Conservation (phyloP, 2,797 vertebrate species). For the Acropternis orthonyx region DNA sequence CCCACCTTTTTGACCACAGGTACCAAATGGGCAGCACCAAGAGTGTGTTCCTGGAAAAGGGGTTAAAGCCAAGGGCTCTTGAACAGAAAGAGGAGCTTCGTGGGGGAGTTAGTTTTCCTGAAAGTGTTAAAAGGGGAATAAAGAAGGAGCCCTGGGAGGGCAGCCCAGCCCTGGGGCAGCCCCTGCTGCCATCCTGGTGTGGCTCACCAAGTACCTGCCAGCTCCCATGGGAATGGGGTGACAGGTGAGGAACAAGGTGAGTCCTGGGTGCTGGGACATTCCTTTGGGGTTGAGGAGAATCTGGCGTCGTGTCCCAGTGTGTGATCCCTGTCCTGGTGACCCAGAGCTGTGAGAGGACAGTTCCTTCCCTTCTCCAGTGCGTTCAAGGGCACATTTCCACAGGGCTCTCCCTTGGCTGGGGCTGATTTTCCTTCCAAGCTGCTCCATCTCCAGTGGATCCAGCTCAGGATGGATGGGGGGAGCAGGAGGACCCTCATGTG, state of each 20-base stretch:
- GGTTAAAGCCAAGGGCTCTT: not conserved
- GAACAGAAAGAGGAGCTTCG: not conserved
- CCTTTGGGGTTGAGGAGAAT: accelerated
- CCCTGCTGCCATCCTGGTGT: not conserved
- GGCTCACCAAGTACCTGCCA: accelerated
- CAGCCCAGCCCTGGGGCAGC: not conserved
- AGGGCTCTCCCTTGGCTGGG: not conserved
- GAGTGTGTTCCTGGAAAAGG: not conserved
- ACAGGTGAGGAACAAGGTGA: not conserved
- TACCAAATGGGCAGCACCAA: accelerated
- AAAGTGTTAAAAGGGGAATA: not conserved
- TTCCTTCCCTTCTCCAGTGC: not conserved
- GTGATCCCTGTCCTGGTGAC: accelerated
- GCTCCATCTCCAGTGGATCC: not conserved
- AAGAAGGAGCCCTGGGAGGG: not conserved
- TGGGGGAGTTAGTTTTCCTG: not conserved
- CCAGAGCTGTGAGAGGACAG: not conserved
- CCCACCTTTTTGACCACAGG: not conserved
- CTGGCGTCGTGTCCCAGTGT: accelerated
- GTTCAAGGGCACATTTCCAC: not conserved
- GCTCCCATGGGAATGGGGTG: not conserved
- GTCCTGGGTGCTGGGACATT: not conserved
- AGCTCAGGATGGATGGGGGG: not conserved
- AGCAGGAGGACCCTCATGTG: not conserved
- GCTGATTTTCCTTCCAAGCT: not conserved